These are phyloP conservation scores for Rhynchonycteris naso DNA, from an alignment of 2,797 vertebrate genomes.

Conservation along the genomic window DNA sequence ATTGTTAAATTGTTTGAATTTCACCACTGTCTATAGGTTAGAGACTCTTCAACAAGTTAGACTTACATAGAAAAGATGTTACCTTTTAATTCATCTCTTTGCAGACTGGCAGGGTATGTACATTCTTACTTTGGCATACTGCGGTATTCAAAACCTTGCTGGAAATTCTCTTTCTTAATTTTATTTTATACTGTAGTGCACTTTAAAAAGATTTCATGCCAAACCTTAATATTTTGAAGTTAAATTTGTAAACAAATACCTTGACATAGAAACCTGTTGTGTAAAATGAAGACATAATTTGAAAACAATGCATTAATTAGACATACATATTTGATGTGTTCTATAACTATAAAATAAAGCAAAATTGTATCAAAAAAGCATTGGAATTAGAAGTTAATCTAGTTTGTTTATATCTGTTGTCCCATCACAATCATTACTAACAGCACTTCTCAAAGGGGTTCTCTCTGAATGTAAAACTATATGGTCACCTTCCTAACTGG, in stretches of 20 bases:
- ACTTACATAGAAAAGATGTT: neutral
- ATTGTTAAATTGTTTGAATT: too few species aligned
- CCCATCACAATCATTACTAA: neutral
- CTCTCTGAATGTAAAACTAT: neutral
- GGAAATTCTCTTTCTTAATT: neutral
- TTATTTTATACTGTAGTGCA: neutral
- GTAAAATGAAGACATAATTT: neutral
- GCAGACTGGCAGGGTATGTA: neutral
- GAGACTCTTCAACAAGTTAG: slow-evolving; percentile 24
- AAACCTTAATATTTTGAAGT: slow-evolving; percentile 10
- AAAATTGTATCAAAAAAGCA: neutral
- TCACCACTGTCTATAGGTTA: neutral
- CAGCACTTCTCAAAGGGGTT: neutral
- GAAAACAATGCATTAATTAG: neutral
- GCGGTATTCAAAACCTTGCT: neutral
- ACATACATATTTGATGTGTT: neutral
- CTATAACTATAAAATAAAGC: neutral
- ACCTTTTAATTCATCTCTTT: neutral
- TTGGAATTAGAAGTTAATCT: neutral
- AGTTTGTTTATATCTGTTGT: neutral
- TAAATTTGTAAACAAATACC: slow-evolving; percentile 6
- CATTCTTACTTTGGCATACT: neutral
- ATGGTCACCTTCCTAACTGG: neutral
- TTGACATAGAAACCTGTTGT: neutral
- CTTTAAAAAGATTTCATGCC: neutral